phyloP scores from a whole-genome alignment of 2,888 invertebrate genomes.

The Harpagoxenus sublaevis region DNA sequence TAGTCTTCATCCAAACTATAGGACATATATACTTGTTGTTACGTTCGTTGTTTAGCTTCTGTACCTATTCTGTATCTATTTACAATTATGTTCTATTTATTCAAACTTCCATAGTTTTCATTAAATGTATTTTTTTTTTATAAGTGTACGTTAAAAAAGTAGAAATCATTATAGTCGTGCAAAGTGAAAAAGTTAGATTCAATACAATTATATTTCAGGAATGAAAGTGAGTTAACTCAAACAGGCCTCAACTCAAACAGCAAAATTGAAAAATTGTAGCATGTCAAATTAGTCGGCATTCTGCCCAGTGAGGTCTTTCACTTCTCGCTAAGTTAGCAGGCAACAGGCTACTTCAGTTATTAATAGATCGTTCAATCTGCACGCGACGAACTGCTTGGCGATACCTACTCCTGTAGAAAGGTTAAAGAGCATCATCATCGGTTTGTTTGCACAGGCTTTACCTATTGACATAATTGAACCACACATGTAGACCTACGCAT shows the following conservation, averaged over 20 bases:
- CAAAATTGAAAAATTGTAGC: background rate
- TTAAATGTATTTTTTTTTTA: conserved; percentile 10
- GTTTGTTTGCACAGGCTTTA: conserved; percentile 17
- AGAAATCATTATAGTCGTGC: background rate
- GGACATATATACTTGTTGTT: background rate
- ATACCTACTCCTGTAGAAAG: background rate
- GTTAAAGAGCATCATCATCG: conserved; percentile 27
- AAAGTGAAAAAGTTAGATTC: background rate
- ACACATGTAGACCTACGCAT: background rate
- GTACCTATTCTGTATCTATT: background rate
- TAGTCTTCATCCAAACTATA: background rate
- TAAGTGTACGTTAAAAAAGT: background rate
- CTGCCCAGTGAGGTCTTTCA: background rate
- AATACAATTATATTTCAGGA: background rate
- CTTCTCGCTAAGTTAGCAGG: background rate
- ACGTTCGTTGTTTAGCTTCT: background rate
- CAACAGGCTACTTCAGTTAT: background rate
- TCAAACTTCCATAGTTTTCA: background rate
- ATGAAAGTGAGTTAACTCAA: background rate
- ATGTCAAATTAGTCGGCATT: background rate
- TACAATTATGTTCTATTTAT: background rate
- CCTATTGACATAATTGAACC: conserved; percentile 28
- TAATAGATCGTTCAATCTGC: conserved; percentile 14
- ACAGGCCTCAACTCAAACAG: background rate
- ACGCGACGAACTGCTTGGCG: background rate